phyloP scores from a whole-genome alignment of 2,797 vertebrate genomes.

The Carduelis carduelis region DNA sequence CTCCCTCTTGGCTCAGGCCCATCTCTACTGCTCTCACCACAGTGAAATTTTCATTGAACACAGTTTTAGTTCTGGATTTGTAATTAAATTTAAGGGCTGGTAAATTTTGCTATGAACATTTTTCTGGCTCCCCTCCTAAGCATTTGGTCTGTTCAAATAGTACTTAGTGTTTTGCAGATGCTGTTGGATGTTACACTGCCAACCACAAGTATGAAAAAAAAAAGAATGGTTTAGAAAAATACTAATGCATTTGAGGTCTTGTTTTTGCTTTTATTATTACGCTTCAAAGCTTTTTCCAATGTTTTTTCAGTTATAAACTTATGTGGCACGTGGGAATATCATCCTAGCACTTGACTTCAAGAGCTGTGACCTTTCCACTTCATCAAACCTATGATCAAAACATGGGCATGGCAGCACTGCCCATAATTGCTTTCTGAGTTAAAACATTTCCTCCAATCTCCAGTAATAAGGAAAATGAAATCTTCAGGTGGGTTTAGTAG shows the following conservation, averaged over 20 bases:
- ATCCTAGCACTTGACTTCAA: not conserved
- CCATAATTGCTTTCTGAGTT: not conserved
- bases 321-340: not conserved
- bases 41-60: not conserved
- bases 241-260: not conserved
- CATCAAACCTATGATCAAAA: not conserved
- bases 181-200: not conserved
- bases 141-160: conserved; percentile 30
- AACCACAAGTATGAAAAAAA: not conserved
- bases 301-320: not conserved
- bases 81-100: conserved; percentile 44
- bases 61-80: conserved; percentile 13
- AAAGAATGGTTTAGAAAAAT: not conserved
- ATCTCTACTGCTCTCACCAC: not conserved
- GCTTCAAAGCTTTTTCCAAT: not conserved
- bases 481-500: conserved; percentile 11
- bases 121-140: conserved; percentile 28
- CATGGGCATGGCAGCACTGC: not conserved
- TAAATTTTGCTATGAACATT: conserved; percentile 41
- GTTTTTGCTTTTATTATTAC: not conserved
- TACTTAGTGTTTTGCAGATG: conserved; percentile 34
- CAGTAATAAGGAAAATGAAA: not conserved
- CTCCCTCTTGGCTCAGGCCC: not conserved
- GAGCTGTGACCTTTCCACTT: conserved; percentile 6
- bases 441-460: not conserved